Evolutionary conservation across 2,113 vertebrate genomes (phyloP).

Genomic region (Daubentonia madagascariensis): DNA sequence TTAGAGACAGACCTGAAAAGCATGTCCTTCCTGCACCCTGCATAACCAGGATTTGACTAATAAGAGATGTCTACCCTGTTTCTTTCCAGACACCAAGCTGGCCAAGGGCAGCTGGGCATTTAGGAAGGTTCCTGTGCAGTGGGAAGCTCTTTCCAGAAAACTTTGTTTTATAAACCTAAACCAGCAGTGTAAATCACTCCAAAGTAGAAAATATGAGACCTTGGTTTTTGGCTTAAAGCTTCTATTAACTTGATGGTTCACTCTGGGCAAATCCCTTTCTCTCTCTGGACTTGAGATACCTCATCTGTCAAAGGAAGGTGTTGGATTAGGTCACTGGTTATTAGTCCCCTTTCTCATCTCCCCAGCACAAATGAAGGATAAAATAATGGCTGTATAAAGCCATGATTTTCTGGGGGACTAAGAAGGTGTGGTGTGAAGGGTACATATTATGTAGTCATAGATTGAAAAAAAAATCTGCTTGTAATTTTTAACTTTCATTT

Average conservation of each 20-base stretch:
- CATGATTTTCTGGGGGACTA: not conserved
- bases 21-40: not conserved
- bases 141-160: not conserved
- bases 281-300: not conserved
- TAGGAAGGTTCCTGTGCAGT: not conserved
- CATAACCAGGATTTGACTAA: not conserved
- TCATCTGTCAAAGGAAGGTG: not conserved
- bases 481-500: slow-evolving; percentile 6
- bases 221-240: not conserved
- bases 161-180: not conserved
- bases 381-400: not conserved
- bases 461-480: not conserved
- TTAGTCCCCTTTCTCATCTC: not conserved
- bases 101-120: not conserved
- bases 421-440: not conserved
- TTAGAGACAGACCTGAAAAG: not conserved
- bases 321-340: not conserved
- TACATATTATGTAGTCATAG: not conserved
- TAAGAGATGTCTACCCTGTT: not conserved
- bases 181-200: not conserved
- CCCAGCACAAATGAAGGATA: not conserved
- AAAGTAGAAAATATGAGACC: not conserved
- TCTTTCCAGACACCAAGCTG: not conserved
- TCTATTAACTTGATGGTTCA: not conserved
- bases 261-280: not conserved